Conservation (phyloP, 1,140 invertebrate genomes). For the Limonius californicus region DNA sequence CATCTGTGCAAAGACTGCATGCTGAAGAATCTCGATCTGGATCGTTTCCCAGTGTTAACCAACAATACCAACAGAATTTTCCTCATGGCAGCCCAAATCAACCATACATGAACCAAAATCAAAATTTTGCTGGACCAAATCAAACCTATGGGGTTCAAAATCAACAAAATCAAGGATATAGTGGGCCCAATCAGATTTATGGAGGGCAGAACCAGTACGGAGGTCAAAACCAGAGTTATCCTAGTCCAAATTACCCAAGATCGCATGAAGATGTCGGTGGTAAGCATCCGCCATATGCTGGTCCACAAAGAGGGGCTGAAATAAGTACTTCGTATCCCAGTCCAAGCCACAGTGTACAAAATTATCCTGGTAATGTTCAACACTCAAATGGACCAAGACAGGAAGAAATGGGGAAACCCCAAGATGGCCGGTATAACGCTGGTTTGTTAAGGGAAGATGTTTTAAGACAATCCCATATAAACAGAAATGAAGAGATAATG, state of each 20-base stretch:
- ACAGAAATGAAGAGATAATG: slow-evolving; percentile 40
- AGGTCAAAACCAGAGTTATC: slow-evolving; percentile 20
- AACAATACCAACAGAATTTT: slow-evolving; percentile 16
- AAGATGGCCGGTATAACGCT: slow-evolving; percentile 16
- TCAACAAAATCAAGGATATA: neutral
- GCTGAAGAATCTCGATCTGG: slow-evolving; percentile 34
- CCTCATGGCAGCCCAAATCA: slow-evolving; percentile 15
- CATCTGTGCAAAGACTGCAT: slow-evolving; percentile 38
- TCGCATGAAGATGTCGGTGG: slow-evolving; percentile 20
- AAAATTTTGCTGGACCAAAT: slow-evolving; percentile 18
- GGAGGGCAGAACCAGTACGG: neutral
- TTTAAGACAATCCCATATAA: slow-evolving; percentile 15
- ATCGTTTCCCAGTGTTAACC: slow-evolving; percentile 38
- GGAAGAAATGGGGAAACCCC: slow-evolving; percentile 25
- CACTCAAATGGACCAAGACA: slow-evolving; percentile 29
- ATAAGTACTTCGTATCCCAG: slow-evolving; percentile 31
- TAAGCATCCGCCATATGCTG: slow-evolving; percentile 19
- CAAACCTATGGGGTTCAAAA: neutral
- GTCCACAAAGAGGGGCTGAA: neutral
- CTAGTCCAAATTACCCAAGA: slow-evolving; percentile 19
- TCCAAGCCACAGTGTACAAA: slow-evolving; percentile 27
- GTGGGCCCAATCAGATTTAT: neutral
- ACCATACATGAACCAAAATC: slow-evolving; percentile 23
- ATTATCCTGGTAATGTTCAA: slow-evolving; percentile 29
- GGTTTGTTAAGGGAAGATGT: slow-evolving; percentile 26